Evolutionary conservation across 2,113 vertebrate genomes (phyloP).

Genomic region (Plestiodon gilberti): DNA sequence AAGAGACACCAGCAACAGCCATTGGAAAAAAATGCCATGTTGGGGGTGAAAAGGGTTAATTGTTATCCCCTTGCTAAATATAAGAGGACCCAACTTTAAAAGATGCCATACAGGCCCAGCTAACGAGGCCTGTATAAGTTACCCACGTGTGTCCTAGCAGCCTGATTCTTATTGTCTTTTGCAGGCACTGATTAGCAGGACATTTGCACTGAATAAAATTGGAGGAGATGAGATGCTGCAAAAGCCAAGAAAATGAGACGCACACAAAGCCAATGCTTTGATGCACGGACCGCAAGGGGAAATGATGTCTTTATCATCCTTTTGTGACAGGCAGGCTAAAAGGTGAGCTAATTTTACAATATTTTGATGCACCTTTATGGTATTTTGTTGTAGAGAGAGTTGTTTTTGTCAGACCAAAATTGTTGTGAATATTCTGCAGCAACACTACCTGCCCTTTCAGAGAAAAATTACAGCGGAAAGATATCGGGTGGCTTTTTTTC

Average conservation of each 20-base stretch:
- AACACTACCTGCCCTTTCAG: not conserved
- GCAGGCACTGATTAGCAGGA: not conserved
- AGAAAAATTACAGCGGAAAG: not conserved
- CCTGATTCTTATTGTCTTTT: not conserved
- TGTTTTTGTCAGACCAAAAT: not conserved
- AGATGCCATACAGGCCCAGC: no score
- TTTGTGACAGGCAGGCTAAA: slow-evolving; percentile 25
- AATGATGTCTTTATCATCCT: slow-evolving; percentile 22
- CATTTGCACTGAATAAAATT: not conserved
- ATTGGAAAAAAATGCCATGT: no score
- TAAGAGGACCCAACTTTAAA: no score
- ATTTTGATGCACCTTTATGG: not conserved
- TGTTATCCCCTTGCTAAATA: no score
- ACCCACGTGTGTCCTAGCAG: not conserved
- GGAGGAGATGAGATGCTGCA: not conserved
- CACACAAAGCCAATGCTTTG: not conserved
- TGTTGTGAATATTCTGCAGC: not conserved
- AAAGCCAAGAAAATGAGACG: not conserved
- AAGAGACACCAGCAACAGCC: no score
- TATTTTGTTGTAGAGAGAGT: not conserved
- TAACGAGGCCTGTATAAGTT: no score
- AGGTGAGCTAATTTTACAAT: slow-evolving; percentile 30
- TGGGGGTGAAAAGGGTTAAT: no score
- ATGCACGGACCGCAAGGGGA: not conserved
- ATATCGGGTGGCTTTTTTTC: not conserved